Percentiles rank a stretch among this genome's conserved stretches.
These are phyloP conservation scores for Dicerorhinus sumatrensis DNA, from an alignment of 2,113 vertebrate genomes.

Conservation along the genomic window DNA sequence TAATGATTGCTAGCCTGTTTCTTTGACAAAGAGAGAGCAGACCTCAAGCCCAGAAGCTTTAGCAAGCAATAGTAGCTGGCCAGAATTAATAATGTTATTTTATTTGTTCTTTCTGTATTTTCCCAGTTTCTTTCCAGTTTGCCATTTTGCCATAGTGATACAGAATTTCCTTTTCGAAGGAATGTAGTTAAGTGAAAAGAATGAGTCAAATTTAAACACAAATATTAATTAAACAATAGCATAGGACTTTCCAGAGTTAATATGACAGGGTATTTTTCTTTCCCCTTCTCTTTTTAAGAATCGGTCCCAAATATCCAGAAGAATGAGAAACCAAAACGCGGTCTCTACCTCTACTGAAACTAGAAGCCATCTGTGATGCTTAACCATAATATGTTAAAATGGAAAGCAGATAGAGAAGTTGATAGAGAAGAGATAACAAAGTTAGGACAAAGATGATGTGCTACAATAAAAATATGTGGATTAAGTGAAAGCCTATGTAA, in stretches of 20 bases:
- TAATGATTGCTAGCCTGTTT: neutral
- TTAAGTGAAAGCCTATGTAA: neutral
- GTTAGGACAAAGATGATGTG: neutral
- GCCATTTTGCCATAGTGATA: neutral
- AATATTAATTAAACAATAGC: neutral
- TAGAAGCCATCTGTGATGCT: neutral
- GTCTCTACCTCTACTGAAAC: neutral
- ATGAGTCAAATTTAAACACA: neutral
- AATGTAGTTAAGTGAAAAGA: neutral
- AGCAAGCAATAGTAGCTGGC: neutral
- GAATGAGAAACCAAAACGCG: neutral
- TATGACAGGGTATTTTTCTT: neutral
- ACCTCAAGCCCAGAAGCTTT: neutral
- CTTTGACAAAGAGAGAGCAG: neutral
- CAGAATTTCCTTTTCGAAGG: constrained; percentile 20
- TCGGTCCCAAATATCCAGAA: neutral
- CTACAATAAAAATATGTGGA: neutral
- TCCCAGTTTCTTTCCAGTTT: neutral
- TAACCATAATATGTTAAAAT: neutral
- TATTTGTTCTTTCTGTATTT: neutral
- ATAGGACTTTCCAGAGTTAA: neutral
- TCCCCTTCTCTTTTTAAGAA: neutral
- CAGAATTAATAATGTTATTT: neutral
- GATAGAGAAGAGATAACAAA: neutral
- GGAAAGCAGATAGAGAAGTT: neutral